Percentiles rank a stretch among this genome's conserved stretches.
These are phyloP conservation scores for Chrysolina haemoptera DNA, from an alignment of 2,888 invertebrate species.

Conservation along the genomic window DNA sequence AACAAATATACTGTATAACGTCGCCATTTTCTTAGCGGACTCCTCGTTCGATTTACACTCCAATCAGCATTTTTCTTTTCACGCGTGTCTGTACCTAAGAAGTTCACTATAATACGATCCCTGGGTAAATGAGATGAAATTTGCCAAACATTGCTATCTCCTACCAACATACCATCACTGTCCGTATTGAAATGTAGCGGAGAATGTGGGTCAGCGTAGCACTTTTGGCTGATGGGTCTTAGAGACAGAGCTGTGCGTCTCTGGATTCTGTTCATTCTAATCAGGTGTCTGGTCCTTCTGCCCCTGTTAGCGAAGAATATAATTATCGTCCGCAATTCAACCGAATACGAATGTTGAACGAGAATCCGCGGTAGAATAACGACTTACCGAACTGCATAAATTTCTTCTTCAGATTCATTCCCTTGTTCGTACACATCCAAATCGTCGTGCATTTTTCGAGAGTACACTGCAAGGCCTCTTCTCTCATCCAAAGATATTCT, in stretches of 20 bases:
- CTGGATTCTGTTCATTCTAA: slow-evolving; percentile 60
- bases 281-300: slow-evolving; percentile 56
- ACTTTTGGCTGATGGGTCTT: slow-evolving; percentile 66
- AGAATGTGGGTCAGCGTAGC: slow-evolving; percentile 66
- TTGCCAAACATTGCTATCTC: neutral
- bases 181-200: slow-evolving; percentile 65
- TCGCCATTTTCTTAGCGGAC: too few relatives aligned
- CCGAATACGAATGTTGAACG: neutral
- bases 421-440: slow-evolving; percentile 64
- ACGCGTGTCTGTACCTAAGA: too few relatives aligned
- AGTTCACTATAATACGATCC: too few relatives aligned
- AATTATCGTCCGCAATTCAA: neutral
- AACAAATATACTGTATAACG: too few relatives aligned
- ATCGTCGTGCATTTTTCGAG: slow-evolving; percentile 64
- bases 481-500: slow-evolving; percentile 59
- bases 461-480: slow-evolving; percentile 61
- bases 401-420: slow-evolving; percentile 63
- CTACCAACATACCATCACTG: slow-evolving; percentile 54
- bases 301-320: slow-evolving; percentile 48
- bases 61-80: too few relatives aligned
- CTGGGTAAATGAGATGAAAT: too few relatives aligned
- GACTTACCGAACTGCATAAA: slow-evolving; percentile 58
- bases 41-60: too few relatives aligned
- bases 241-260: slow-evolving; percentile 66
- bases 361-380: slow-evolving; percentile 4